Evolutionary conservation across 2,797 vertebrate genomes (phyloP).

Genomic region (Sebastes melanostomus): DNA sequence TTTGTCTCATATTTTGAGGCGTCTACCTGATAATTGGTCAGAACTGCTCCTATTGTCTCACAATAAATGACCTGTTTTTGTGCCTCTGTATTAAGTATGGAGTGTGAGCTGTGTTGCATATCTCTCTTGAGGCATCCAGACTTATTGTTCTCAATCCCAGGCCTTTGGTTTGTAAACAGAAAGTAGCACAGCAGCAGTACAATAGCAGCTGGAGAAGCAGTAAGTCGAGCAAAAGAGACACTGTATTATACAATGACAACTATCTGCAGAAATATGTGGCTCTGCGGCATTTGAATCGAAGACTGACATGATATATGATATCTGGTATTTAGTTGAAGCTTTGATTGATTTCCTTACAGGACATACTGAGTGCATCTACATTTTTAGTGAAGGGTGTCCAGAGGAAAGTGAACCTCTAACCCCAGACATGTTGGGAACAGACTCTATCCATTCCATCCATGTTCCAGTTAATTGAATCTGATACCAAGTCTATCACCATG

Average conservation of each 20-base stretch:
- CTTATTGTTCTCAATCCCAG: slow-evolving; percentile 42
- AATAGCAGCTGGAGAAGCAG: slow-evolving; percentile 1
- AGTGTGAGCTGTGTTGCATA: slow-evolving; percentile 8
- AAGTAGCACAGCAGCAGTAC: slow-evolving; percentile 18
- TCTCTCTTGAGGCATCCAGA: slow-evolving; percentile 31
- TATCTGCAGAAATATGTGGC: slow-evolving; percentile 35
- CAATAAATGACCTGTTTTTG: slow-evolving; percentile 43
- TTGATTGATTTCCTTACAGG: background rate
- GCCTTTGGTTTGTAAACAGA: slow-evolving; percentile 36
- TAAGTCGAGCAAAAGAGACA: slow-evolving; percentile 21
- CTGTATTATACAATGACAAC: slow-evolving; percentile 22
- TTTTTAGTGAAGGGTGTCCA: slow-evolving; percentile 1
- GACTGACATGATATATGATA: background rate
- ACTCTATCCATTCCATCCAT: slow-evolving; percentile 4
- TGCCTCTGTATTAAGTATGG: slow-evolving; percentile 5
- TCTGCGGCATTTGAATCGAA: slow-evolving; percentile 4
- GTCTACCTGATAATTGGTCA: slow-evolving; percentile 47
- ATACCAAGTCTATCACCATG: slow-evolving; percentile 48
- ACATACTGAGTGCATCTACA: slow-evolving; percentile 1
- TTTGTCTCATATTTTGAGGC: background rate
- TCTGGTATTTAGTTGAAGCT: background rate
- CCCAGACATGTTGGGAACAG: background rate
- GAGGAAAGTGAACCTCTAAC: slow-evolving; percentile 16
- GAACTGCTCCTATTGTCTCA: slow-evolving; percentile 32
- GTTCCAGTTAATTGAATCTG: slow-evolving; percentile 61